Conservation (phyloP, 2,797 vertebrate species). For the Manis crassicaudata region DNA sequence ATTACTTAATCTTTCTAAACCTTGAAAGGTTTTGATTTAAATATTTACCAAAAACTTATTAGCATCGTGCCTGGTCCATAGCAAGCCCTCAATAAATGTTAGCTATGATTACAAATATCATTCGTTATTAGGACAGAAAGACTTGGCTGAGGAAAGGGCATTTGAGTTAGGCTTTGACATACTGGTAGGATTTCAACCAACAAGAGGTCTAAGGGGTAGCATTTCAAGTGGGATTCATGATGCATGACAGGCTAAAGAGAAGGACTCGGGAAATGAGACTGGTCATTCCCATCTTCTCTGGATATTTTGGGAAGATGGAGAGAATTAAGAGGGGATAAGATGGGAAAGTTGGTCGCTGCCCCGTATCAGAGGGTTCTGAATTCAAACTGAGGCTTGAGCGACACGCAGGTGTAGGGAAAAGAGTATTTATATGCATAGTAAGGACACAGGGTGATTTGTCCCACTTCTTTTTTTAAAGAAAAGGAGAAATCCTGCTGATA, state of each 20-base stretch:
- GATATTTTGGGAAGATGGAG: neutral
- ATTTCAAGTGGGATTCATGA: constrained; percentile 11
- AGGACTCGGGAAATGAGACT: neutral
- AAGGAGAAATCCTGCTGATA: neutral
- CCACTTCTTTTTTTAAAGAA: neutral
- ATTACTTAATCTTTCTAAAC: constrained; percentile 25
- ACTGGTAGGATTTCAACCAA: neutral
- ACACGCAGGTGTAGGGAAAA: neutral
- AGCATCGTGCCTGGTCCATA: neutral
- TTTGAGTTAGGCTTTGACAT: neutral
- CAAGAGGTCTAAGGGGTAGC: neutral
- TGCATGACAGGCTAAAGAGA: neutral
- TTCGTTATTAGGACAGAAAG: neutral
- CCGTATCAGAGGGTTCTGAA: neutral
- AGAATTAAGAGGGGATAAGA: neutral
- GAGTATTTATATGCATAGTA: neutral
- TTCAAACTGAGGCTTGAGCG: neutral
- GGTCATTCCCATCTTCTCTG: neutral
- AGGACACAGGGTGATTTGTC: neutral
- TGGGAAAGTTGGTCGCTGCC: neutral
- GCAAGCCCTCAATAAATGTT: constrained; percentile 50
- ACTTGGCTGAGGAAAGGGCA: constrained; percentile 23
- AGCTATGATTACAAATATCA: constrained; percentile 51
- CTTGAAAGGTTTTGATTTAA: constrained; percentile 31
- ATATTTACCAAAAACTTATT: constrained; percentile 43